Conservation (phyloP, 2,888 invertebrate genomes). For the Empis stercorea region DNA sequence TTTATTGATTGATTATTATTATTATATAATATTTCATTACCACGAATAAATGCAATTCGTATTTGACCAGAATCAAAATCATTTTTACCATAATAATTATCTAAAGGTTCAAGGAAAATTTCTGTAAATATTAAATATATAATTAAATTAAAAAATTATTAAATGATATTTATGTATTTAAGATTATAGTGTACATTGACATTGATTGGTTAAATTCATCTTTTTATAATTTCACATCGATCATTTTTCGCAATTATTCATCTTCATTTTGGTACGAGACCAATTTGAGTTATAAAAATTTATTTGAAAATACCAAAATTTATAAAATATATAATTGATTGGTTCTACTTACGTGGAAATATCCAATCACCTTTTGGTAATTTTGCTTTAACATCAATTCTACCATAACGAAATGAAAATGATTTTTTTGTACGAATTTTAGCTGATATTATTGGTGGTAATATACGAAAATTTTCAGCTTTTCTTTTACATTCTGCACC, state of each 20-base stretch:
- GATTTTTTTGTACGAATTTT: constrained; percentile 46
- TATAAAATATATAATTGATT: too few species aligned
- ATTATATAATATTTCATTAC: background rate
- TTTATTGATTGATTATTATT: background rate
- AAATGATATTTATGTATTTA: too few species aligned
- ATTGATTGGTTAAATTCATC: too few species aligned
- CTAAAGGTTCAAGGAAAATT: background rate
- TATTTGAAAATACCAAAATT: too few species aligned
- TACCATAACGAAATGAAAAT: constrained; percentile 58
- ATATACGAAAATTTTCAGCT: constrained; percentile 34
- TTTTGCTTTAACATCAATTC: constrained; percentile 53
- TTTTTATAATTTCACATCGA: too few species aligned
- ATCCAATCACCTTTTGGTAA: constrained; percentile 68
- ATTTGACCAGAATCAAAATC: background rate
- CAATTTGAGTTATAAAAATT: too few species aligned
- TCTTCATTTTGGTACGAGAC: too few species aligned
- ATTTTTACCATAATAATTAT: background rate
- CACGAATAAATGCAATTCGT: background rate
- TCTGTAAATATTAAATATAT: background rate
- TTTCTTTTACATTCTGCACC: constrained; percentile 37
- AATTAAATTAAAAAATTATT: background rate
- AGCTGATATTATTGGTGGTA: constrained; percentile 56
- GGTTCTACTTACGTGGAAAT: constrained; percentile 55
- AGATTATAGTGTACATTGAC: too few species aligned
- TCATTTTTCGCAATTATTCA: too few species aligned